Evolutionary conservation across 1,140 invertebrate species (phyloP).

Genomic region (Caerostris extrusa): DNA sequence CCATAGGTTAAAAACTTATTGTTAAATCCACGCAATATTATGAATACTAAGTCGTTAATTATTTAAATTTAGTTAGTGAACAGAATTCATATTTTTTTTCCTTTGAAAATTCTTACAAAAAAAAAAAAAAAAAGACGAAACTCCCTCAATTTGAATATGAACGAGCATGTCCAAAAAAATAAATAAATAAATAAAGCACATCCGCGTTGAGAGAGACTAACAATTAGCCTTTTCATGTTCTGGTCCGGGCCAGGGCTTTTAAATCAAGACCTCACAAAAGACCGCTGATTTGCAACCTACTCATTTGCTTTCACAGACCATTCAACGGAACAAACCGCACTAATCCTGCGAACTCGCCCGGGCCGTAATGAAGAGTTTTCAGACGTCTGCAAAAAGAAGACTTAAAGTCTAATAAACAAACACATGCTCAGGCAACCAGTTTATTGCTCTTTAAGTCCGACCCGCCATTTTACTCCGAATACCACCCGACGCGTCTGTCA

Average conservation of each 20-base stretch:
- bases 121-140: too few relatives aligned
- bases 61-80: too few relatives aligned
- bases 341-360: not conserved
- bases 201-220: not conserved
- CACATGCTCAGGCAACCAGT: not conserved
- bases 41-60: too few relatives aligned
- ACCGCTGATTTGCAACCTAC: not conserved
- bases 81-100: too few relatives aligned
- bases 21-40: too few relatives aligned
- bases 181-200: too few relatives aligned
- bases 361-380: not conserved
- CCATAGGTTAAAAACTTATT: too few relatives aligned
- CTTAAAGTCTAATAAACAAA: not conserved
- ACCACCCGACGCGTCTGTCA: not conserved
- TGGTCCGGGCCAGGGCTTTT: not conserved
- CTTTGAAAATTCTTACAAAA: too few relatives aligned
- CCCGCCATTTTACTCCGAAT: not conserved
- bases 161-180: too few relatives aligned
- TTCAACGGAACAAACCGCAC: not conserved
- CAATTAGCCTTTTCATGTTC: not conserved
- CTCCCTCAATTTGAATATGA: too few relatives aligned
- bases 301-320: not conserved
- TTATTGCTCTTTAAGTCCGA: conserved; percentile 17
- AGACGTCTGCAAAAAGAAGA: not conserved
- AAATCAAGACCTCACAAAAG: not conserved